Evolutionary conservation across 2,113 vertebrate species (phyloP).

Genomic region (Madoqua kirkii): DNA sequence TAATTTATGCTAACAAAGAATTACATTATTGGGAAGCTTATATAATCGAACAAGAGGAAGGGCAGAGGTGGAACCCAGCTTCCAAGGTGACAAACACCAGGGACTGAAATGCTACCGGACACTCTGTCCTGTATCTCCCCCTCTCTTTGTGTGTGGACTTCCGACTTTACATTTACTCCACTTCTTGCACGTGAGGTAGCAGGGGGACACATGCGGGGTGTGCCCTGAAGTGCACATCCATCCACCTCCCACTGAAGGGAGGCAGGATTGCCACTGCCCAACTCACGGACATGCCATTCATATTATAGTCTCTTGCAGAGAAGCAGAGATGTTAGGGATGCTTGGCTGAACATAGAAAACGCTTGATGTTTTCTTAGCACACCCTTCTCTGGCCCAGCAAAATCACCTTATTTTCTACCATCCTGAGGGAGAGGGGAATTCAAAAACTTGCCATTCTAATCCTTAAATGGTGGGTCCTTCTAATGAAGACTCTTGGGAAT

Average conservation of each 20-base stretch:
- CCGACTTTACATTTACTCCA: background rate
- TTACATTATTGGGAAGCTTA: background rate
- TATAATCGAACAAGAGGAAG: background rate
- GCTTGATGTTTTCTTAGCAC: background rate
- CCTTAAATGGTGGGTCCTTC: background rate
- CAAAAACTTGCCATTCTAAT: background rate
- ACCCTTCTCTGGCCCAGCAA: background rate
- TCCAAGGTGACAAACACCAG: background rate
- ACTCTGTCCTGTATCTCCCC: background rate
- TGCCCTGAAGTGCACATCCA: background rate
- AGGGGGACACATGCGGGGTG: background rate
- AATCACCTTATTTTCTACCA: background rate
- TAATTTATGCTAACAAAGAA: background rate
- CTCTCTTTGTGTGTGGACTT: background rate
- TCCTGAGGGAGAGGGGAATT: background rate
- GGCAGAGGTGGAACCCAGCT: background rate
- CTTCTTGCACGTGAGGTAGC: background rate
- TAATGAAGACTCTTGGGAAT: background rate
- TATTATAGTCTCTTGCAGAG: background rate
- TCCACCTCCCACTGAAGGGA: background rate
- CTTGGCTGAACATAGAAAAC: background rate
- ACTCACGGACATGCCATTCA: background rate
- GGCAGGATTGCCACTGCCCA: background rate
- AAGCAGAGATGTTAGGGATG: background rate
- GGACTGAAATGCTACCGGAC: background rate